These are phyloP conservation scores for Tokudaia tokunoshimensis DNA, from an alignment of 2,797 vertebrate species.

Conservation along the genomic window DNA sequence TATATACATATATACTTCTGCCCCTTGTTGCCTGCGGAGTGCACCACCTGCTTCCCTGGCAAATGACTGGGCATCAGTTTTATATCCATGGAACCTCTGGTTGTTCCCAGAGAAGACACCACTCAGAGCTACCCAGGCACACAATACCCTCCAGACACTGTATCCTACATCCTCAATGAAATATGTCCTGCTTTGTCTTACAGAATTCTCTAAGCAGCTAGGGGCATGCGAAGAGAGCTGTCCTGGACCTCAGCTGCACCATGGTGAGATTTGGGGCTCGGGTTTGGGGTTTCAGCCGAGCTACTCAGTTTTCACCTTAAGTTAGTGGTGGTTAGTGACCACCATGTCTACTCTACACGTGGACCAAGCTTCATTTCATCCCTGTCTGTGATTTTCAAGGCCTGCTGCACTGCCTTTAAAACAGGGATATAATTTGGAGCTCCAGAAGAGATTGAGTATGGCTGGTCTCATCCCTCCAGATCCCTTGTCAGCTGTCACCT, in stretches of 20 bases:
- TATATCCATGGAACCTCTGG: background rate
- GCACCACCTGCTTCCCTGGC: background rate
- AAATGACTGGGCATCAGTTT: background rate
- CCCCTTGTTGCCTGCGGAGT: background rate
- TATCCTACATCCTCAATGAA: too few relatives aligned
- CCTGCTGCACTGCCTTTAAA: background rate
- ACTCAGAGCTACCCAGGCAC: background rate
- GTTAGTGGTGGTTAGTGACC: background rate
- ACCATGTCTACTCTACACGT: background rate
- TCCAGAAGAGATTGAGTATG: background rate
- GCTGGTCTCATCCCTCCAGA: background rate
- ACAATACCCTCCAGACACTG: accelerated
- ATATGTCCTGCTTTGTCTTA: background rate
- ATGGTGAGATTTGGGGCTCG: slow-evolving; percentile 59
- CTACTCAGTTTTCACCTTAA: background rate
- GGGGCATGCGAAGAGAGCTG: background rate
- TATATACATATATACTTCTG: background rate
- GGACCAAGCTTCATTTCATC: too few relatives aligned
- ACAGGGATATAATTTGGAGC: background rate
- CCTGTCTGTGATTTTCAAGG: background rate
- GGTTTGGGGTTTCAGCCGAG: accelerated
- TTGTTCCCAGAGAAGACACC: background rate
- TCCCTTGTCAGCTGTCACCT: background rate
- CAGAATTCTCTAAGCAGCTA: slow-evolving; percentile 43
- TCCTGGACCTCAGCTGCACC: background rate